A percentile compares a stretch with the other conserved stretches of the same genome.
Conservation (phyloP, 2,888 invertebrate species). For the Caradrina kadenii region DNA sequence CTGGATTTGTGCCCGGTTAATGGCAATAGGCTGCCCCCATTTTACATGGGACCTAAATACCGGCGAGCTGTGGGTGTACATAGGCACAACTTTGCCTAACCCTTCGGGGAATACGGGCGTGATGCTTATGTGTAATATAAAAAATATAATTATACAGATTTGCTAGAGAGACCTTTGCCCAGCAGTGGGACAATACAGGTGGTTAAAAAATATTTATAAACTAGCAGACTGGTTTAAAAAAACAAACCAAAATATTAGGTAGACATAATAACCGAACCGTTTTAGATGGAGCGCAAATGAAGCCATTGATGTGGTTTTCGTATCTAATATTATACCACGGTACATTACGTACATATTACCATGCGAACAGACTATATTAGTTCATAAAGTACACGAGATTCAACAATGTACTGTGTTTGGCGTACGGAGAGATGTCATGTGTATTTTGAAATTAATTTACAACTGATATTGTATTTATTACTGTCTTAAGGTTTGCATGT, state of each 20-base stretch:
- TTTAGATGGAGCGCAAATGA: slow-evolving; percentile 32
- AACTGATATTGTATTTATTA: slow-evolving; percentile 1
- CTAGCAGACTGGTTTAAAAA: slow-evolving; percentile 1
- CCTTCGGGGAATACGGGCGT: too few relatives aligned
- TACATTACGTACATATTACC: slow-evolving; percentile 25
- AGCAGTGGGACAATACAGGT: too few relatives aligned
- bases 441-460: slow-evolving; percentile 29
- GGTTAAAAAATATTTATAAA: too few relatives aligned
- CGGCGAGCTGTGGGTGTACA: too few relatives aligned
- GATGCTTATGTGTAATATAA: too few relatives aligned
- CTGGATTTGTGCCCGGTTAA: too few relatives aligned
- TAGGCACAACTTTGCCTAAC: too few relatives aligned
- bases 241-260: slow-evolving; percentile 9
- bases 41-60: too few relatives aligned
- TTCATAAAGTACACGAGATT: slow-evolving; percentile 40
- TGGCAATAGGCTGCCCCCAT: too few relatives aligned
- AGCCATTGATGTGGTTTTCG: slow-evolving; percentile 52
- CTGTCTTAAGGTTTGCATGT: not conserved
- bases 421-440: not conserved
- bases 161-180: too few relatives aligned
- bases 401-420: slow-evolving; percentile 29
- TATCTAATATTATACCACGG: slow-evolving; percentile 36
- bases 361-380: slow-evolving; percentile 43
- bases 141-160: too few relatives aligned
- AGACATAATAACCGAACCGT: slow-evolving; percentile 21